Percentiles rank a stretch among this genome's conserved stretches.
Evolutionary conservation across 2,113 vertebrate genomes (phyloP).

Genomic region (Motacilla alba): DNA sequence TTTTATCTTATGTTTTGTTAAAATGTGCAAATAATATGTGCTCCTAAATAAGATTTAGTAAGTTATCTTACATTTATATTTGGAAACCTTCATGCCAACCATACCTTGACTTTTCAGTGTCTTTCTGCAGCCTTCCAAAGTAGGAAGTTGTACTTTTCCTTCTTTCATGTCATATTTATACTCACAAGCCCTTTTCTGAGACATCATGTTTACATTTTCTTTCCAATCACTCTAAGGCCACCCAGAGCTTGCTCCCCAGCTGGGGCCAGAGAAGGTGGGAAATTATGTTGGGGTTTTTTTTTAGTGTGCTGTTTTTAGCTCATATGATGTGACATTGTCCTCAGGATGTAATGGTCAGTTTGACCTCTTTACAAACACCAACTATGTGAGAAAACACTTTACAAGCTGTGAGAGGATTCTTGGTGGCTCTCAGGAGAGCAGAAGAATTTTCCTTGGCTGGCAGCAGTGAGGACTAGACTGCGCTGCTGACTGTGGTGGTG

Average conservation of each 20-base stretch:
- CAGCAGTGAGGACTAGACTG: not conserved
- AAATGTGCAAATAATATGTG: not conserved
- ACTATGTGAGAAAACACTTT: not conserved
- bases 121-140: not conserved
- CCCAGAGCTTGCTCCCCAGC: not conserved
- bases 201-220: not conserved
- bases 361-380: not conserved
- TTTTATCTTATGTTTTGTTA: not conserved
- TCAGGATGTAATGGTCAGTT: not conserved
- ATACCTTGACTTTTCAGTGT: not conserved
- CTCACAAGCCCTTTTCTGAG: not conserved
- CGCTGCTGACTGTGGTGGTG: not conserved
- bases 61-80: not conserved
- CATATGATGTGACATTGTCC: not conserved
- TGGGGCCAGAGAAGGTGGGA: not conserved
- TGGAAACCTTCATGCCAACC: not conserved
- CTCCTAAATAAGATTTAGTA: not conserved
- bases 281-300: not conserved
- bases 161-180: not conserved
- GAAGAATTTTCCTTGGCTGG: slow-evolving; percentile 19
- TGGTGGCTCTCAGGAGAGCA: not conserved
- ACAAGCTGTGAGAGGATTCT: not conserved
- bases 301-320: not conserved
- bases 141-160: not conserved
- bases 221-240: not conserved